phyloP scores from a whole-genome alignment of 2,888 invertebrate genomes.

The Tiliacea citrago region DNA sequence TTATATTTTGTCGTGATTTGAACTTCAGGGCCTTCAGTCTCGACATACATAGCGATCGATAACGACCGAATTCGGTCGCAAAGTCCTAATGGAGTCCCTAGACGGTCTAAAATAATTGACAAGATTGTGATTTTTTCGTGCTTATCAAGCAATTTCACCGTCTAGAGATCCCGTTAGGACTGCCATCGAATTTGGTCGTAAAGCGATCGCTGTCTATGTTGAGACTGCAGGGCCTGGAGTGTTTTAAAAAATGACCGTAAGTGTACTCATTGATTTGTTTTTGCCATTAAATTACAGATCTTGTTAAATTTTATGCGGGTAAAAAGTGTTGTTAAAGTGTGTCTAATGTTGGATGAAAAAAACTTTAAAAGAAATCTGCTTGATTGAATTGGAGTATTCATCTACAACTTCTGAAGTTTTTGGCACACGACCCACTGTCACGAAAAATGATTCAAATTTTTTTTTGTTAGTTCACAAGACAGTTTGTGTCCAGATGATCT shows the following conservation, averaged over 20 bases:
- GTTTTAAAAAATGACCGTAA: not conserved
- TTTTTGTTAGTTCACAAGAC: constrained; percentile 8
- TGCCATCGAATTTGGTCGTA: no score
- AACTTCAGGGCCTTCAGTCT: no score
- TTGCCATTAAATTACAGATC: constrained; percentile 7
- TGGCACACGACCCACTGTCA: constrained; percentile 23
- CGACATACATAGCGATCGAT: no score
- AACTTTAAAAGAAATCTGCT: not conserved
- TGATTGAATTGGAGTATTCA: not conserved
- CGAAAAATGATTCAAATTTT: not conserved
- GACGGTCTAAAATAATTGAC: no score
- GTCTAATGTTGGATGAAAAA: not conserved
- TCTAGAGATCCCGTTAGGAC: no score
- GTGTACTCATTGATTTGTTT: not conserved
- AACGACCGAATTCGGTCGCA: no score
- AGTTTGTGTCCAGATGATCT: constrained; percentile 38
- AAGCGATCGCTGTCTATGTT: no score
- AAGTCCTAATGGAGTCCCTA: no score
- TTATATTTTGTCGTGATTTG: not conserved
- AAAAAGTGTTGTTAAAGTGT: not conserved
- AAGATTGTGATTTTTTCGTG: no score
- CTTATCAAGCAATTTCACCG: no score
- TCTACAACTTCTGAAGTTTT: not conserved
- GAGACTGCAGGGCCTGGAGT: no score
- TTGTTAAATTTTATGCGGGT: not conserved